A percentile compares a stretch with the other conserved stretches of the same genome.
Conservation (phyloP, 2,888 invertebrate genomes). For the Nipponacmea schrenckii region DNA sequence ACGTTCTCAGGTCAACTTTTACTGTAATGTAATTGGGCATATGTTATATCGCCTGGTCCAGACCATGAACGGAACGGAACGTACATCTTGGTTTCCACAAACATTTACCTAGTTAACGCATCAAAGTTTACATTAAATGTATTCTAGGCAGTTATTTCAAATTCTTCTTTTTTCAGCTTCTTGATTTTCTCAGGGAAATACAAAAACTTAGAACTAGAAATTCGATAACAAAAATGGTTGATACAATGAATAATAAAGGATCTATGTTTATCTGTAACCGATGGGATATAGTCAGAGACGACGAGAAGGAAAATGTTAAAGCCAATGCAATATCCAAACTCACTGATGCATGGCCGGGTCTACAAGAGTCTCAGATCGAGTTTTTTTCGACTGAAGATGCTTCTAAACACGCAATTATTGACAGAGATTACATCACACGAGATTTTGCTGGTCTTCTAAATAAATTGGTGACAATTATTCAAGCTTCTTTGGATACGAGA, state of each 20-base stretch:
- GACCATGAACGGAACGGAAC: too few relatives aligned
- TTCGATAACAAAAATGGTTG: neutral
- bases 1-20: too few relatives aligned
- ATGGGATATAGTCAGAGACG: slow-evolving; percentile 50
- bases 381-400: slow-evolving; percentile 47
- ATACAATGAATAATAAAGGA: slow-evolving; percentile 44
- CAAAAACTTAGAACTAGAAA: slow-evolving; percentile 28
- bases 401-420: slow-evolving; percentile 31
- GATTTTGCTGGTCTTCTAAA: slow-evolving; percentile 42
- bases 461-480: slow-evolving; percentile 44
- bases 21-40: too few relatives aligned
- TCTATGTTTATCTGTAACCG: slow-evolving; percentile 61
- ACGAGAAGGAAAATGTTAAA: slow-evolving; percentile 42
- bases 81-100: too few relatives aligned
- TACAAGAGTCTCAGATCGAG: slow-evolving; percentile 44
- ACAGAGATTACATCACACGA: slow-evolving; percentile 51
- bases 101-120: too few relatives aligned
- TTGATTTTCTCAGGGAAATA: slow-evolving; percentile 45
- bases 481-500: slow-evolving; percentile 39
- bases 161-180: slow-evolving; percentile 39
- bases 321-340: slow-evolving; percentile 44
- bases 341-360: slow-evolving; percentile 48
- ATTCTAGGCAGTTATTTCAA: too few relatives aligned
- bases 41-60: too few relatives aligned
- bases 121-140: too few relatives aligned